Conservation (phyloP, 1,140 invertebrate species). For the Dendrolimus punctatus region DNA sequence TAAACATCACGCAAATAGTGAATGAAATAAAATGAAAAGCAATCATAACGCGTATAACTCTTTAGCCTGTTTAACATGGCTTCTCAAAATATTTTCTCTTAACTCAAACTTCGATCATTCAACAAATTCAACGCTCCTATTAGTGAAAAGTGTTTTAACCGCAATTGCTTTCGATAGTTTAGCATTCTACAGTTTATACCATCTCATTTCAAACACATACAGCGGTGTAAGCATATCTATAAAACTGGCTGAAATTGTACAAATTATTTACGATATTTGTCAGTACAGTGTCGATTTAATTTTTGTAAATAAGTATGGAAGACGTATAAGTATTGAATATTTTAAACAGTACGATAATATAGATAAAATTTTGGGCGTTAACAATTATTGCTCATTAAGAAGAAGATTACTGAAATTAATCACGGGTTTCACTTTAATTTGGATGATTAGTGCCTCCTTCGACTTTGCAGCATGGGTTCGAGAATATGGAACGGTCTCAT, state of each 20-base stretch:
- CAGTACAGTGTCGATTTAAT: conserved; percentile 43
- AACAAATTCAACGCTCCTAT: neutral
- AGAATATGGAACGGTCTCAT: conserved; percentile 19
- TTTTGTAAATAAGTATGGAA: conserved; percentile 36
- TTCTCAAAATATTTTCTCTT: conserved; percentile 17
- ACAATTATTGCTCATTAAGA: conserved; percentile 17
- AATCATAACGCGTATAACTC: conserved; percentile 10
- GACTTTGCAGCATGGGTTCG: conserved; percentile 32
- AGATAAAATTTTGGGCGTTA: conserved; percentile 21
- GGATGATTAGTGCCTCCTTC: conserved; percentile 18
- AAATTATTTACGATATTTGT: conserved; percentile 37
- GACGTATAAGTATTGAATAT: conserved; percentile 22
- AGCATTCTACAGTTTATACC: conserved; percentile 5
- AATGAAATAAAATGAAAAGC: neutral
- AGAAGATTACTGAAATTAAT: conserved; percentile 21
- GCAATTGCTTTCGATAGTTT: conserved; percentile 6
- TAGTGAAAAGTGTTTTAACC: conserved; percentile 9
- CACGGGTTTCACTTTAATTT: conserved; percentile 20
- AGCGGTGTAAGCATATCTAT: conserved; percentile 20
- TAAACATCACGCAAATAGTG: no score
- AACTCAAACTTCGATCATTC: conserved; percentile 11
- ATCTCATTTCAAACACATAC: conserved; percentile 7
- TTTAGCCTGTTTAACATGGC: conserved; percentile 7
- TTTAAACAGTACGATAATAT: conserved; percentile 27
- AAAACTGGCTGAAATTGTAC: conserved; percentile 33